Base-by-base conservation (phyloP, 92 coral and sea anemone species). In the Blastomussa wellsi region DNA sequence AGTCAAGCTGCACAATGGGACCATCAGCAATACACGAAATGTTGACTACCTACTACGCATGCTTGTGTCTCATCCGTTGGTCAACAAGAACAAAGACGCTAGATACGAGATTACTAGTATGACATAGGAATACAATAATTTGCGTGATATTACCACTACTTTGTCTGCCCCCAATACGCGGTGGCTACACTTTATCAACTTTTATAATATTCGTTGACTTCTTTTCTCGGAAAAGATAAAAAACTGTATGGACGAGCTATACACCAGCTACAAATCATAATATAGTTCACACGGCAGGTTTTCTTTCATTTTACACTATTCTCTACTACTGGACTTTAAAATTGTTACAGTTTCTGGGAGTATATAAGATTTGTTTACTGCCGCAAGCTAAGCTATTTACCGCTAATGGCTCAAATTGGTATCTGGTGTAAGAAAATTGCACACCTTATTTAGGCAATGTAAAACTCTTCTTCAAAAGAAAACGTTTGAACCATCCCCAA, bases 201-300 rank as follows among this genome's bases (percentile, higher is more conserved):
- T 42, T 64, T 83, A 28, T 74, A 83, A 62, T 44, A 60, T 12
- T 60, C 14, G 32, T 47, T 71, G 16, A 16, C 32, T 75, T 83
- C 87, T 73, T 83, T 83, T 83, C 87, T 68, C 60, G 60, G 87
- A 83, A 59, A 74, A 73, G 81, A 32, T 57, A 74, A 74, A 3
- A 37, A 28, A 52, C 10, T 17, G 35, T 2, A 26, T 9, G 31
- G 57, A 35, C 31, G 10, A 75, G 65, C 28, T 42, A 14, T 26
- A 79, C 29, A 39, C 5, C 7, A 0, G 31, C 1, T 22, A 20
- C 5, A 8, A 55, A 51, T 51, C 19, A 2, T 51, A 22, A 17
- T 51, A 14, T 0, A 22, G 15, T 51, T 51, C 22, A 51, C n/a
- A n/a, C n/a, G 11, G 7, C 7, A 44, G 11, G 11, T 10, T 44